Evolutionary conservation across 2,797 vertebrate genomes (phyloP), one percentile per base, ranked within the genome.

Genomic region (Percopsis omiscomaycus): DNA sequence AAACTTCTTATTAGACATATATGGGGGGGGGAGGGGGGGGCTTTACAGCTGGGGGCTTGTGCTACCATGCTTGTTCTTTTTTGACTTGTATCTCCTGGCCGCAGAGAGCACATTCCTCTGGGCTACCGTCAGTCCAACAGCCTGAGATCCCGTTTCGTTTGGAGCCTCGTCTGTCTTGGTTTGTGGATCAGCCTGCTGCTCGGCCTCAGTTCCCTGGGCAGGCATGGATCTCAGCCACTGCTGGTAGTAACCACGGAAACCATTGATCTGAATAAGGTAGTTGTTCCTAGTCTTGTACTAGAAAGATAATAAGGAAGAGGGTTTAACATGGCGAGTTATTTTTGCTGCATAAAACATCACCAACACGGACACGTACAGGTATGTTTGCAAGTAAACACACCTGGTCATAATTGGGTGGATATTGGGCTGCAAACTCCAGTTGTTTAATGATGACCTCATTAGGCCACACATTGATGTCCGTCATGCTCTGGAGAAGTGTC

Each of bases 201-300:
- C 22, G 0, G 75, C 76, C 48, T 83, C 80, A 0, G 49, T 11
- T 5, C 46, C 92, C 73, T 94, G 91, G 59, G 88, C 96, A 1
- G 92, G 92, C 95, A 95, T 94, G n/a, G 77, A 66, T 68, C 87
- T 93, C 52, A 98, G 81, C 98, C 98, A 99, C 32, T 91, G 71
- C 77, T 94, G 89, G 76, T 98, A 99, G 86, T 93, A 99, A 70
- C 95, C 94, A n/a, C 96, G 94, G 77, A 99, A 99, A 29, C 96
- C 95, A 30, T 98, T 91, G 0, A 99, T 95, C 70, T 95, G 96
- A 77, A 96, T 91, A 84, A 99, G 74, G 74, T 98, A 99, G 2
- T 80, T 89, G 88, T 98, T 97, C 83, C 91, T 96, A 50, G 82
- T 86, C 76, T 96, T 95, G 60, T 95, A 95, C 97, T 99, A 37